These are phyloP conservation scores for Hermatobates lingyangjiaoensis DNA, from an alignment of 1,140 invertebrate genomes.

Conservation along the genomic window DNA sequence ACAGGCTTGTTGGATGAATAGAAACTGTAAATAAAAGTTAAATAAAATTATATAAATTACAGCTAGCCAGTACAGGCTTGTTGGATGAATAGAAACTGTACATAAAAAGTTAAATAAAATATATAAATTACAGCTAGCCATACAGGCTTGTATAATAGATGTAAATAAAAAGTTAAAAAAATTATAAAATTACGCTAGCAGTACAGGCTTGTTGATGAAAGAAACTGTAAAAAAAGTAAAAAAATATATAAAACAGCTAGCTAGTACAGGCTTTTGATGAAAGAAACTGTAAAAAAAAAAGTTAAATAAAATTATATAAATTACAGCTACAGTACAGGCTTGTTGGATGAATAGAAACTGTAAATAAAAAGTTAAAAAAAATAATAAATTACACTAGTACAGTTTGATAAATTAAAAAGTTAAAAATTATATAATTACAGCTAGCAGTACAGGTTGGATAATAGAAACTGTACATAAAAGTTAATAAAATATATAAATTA, in stretches of 20 bases:
- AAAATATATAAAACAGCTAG: no score
- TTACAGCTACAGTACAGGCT: conserved; percentile 6
- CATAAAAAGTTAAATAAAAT: not conserved
- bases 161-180: conserved; percentile 1
- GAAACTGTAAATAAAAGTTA: conserved; percentile 45
- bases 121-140: not conserved
- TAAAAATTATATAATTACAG: not conserved
- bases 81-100: not conserved
- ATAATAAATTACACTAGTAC: not conserved
- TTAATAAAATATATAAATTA: no score
- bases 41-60: no score
- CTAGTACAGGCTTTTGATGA: conserved; percentile 82
- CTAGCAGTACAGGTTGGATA: no score
- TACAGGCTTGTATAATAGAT: not conserved
- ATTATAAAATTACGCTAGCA: no score
- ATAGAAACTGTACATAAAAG: no score
- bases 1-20: conserved; percentile 88
- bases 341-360: not conserved
- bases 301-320: no score
- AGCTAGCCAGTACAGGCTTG: conserved; percentile 4
- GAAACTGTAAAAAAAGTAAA: no score
- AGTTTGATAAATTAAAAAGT: not conserved
- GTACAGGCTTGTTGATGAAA: no score
- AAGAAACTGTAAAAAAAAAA: conserved; percentile 59
- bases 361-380: not conserved